A percentile compares a stretch with the other conserved stretches of the same genome.
Evolutionary conservation across 2,113 vertebrate species (phyloP).

Genomic region (Cebus imitator): DNA sequence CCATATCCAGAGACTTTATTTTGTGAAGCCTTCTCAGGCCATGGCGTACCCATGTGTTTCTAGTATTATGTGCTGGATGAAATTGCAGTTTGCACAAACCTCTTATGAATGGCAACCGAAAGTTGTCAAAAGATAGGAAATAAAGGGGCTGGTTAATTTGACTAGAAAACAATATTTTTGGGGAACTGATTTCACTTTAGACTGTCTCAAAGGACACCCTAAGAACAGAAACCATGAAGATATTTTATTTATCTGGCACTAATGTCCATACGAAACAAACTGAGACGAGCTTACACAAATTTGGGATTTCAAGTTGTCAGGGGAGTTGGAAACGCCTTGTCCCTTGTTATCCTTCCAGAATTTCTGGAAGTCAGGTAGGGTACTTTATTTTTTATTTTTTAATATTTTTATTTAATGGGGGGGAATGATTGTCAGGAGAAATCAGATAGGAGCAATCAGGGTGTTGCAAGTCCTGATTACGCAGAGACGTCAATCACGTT

Average conservation of each 20-base stretch:
- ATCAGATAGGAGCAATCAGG: too few species aligned
- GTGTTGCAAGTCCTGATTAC: too few species aligned
- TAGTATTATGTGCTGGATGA: background rate
- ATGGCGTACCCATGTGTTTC: background rate
- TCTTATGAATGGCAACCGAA: background rate
- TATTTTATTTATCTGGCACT: background rate
- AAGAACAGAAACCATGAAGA: background rate
- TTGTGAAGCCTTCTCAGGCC: background rate
- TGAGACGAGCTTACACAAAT: background rate
- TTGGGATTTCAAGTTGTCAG: background rate
- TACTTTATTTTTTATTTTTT: too few species aligned
- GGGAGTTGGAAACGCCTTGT: background rate
- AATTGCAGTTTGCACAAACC: background rate
- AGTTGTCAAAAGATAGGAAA: background rate
- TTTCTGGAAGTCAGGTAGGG: accelerated
- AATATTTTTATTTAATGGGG: too few species aligned
- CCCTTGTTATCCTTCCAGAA: background rate
- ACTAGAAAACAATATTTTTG: background rate
- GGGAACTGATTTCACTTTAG: background rate
- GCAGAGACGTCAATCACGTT: too few species aligned
- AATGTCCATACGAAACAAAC: background rate
- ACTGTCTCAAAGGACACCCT: background rate
- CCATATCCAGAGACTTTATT: background rate
- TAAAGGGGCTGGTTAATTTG: background rate
- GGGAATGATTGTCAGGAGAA: too few species aligned